Base-by-base conservation (phyloP, 37 sponge, comb jelly and placozoan species). In the Corticium candelabrum region DNA sequence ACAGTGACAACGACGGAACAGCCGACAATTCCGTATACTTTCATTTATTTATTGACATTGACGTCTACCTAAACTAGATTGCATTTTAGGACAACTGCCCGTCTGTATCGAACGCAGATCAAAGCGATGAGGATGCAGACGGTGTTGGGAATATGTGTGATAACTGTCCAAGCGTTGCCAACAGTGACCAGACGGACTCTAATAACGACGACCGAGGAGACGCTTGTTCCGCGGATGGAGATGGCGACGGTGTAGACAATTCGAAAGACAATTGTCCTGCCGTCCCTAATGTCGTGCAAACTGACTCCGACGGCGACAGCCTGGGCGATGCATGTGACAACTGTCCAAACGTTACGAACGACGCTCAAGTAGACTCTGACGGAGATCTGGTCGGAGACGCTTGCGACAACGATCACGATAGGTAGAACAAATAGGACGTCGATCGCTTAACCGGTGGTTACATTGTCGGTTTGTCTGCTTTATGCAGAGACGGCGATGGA, bases 401-500 rank as follows among this genome's bases (percentile, higher is more conserved):
- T 39, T 95, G 96, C 82, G 96, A 95, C 67, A 37, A 31, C 0
- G 92, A 95, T 62, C 62, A 34, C 3, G 96, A 95, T 83, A 87
- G 27, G n/a, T n/a, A n/a, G n/a, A n/a, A n/a, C n/a, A n/a, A n/a
- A n/a, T n/a, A n/a, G n/a, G n/a, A n/a, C n/a, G n/a, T n/a, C n/a
- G n/a, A n/a, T n/a, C n/a, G n/a, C n/a, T n/a, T n/a, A n/a, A n/a
- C n/a, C n/a, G n/a, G n/a, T n/a, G n/a, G n/a, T n/a, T n/a, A n/a
- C n/a, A n/a, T n/a, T n/a, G n/a, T n/a, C n/a, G n/a, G n/a, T n/a
- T n/a, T n/a, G n/a, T n/a, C n/a, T n/a, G n/a, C n/a, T n/a, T n/a
- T n/a, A n/a, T n/a, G n/a, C n/a, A 41, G 91, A 1, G 97, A 96
- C 50, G 76, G 68, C 0, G 97, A 96, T 40, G 91, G 97, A 5